A percentile compares a stretch with the other conserved stretches of the same genome.
Conservation (phyloP, 2,888 invertebrate genomes). For the Saturnia pavonia region DNA sequence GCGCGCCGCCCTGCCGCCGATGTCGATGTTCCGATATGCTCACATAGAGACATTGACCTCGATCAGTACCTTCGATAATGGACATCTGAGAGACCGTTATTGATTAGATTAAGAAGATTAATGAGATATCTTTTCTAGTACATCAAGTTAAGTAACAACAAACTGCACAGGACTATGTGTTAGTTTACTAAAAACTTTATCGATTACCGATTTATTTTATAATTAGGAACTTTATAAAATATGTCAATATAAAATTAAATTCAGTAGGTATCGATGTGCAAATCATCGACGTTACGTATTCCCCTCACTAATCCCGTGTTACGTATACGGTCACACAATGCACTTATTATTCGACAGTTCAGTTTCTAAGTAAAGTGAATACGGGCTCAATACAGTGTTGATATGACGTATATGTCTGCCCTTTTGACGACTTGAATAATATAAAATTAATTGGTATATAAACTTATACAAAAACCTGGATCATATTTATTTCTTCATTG, state of each 20-base stretch:
- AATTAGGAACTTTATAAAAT: background rate
- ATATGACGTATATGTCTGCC: constrained; percentile 70
- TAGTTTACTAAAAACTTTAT: background rate
- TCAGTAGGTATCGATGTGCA: constrained; percentile 41
- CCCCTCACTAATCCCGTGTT: constrained; percentile 75
- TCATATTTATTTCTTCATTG: background rate
- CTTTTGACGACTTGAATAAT: constrained; percentile 63
- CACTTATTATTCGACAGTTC: constrained; percentile 80
- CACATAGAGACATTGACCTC: constrained; percentile 72
- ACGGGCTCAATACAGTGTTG: constrained; percentile 64
- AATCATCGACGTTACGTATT: constrained; percentile 73
- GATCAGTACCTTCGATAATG: constrained; percentile 70
- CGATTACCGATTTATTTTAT: background rate
- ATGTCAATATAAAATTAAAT: background rate
- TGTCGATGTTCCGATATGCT: constrained; percentile 75
- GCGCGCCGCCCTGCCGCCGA: constrained; percentile 63
- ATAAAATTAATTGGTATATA: constrained; percentile 31
- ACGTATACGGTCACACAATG: constrained; percentile 79
- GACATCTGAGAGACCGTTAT: constrained; percentile 60
- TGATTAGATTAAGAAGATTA: constrained; percentile 62
- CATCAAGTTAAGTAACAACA: background rate
- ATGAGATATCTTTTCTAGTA: constrained; percentile 31
- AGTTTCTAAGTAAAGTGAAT: constrained; percentile 79
- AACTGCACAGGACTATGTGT: background rate
- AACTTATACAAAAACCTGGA: background rate